Conservation (phyloP, 2,888 invertebrate genomes). For the Mimachlamys varia region DNA sequence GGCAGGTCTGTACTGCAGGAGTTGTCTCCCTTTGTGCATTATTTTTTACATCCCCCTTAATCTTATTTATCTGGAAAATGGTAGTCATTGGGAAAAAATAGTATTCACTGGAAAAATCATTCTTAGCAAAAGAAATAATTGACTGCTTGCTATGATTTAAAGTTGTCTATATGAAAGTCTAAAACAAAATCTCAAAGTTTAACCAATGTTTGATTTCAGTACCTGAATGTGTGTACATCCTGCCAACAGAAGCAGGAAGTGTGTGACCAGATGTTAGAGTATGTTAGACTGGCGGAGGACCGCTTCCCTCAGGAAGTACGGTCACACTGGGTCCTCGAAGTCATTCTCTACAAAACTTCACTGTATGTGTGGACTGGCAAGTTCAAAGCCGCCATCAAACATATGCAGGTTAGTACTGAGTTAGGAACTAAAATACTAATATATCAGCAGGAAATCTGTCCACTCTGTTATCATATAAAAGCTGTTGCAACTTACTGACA, state of each 20-base stretch:
- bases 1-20: slow-evolving; percentile 71
- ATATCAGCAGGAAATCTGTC: neutral
- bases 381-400: slow-evolving; percentile 67
- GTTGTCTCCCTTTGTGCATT: slow-evolving; percentile 4
- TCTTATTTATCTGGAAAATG: too few species aligned
- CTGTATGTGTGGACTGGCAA: slow-evolving; percentile 73
- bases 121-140: neutral
- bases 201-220: neutral
- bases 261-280: slow-evolving; percentile 68
- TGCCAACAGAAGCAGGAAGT: slow-evolving; percentile 66
- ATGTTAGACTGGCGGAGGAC: slow-evolving; percentile 55
- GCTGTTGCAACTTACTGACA: too few species aligned
- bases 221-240: slow-evolving; percentile 63
- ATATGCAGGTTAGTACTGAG: slow-evolving; percentile 63
- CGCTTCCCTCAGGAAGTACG: slow-evolving; percentile 45
- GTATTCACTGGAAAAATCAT: neutral
- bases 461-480: too few species aligned
- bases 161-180: neutral
- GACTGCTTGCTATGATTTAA: neutral
- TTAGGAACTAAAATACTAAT: neutral
- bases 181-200: neutral
- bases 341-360: slow-evolving; percentile 70
- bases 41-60: neutral
- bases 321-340: slow-evolving; percentile 76
- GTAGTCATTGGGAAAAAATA: too few species aligned